These are phyloP conservation scores for Tadarida brasiliensis DNA, from an alignment of 2,797 vertebrate genomes.

Conservation along the genomic window DNA sequence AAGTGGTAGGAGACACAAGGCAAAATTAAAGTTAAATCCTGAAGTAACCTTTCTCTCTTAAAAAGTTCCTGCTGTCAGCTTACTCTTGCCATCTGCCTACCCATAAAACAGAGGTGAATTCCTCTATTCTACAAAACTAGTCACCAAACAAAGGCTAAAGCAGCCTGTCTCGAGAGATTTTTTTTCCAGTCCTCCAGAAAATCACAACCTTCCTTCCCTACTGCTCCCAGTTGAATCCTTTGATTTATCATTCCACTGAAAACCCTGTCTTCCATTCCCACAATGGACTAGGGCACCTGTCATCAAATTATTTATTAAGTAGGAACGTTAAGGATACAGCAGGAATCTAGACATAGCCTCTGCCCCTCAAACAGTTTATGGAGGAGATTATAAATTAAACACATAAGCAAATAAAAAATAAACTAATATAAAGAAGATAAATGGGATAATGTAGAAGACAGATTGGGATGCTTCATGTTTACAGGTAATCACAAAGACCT, in stretches of 20 bases:
- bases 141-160: not conserved
- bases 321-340: not conserved
- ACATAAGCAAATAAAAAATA: conserved; percentile 42
- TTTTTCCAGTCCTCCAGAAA: not conserved
- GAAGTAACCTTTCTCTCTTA: not conserved
- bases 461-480: no score
- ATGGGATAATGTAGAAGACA: not conserved
- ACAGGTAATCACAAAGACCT: not conserved
- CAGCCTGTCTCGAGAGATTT: not conserved
- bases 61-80: conserved; percentile 35
- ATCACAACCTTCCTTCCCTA: not conserved
- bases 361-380: not conserved
- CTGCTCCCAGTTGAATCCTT: not conserved
- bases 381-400: not conserved
- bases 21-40: not conserved
- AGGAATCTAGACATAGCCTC: not conserved
- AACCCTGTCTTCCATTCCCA: not conserved
- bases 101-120: not conserved
- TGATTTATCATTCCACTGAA: not conserved
- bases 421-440: conserved; percentile 37
- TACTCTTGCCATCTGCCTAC: not conserved
- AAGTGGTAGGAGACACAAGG: not conserved
- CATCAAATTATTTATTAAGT: not conserved
- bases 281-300: not conserved
- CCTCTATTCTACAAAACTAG: not conserved